These are phyloP conservation scores for Pseudomyrmex gracilis DNA, from an alignment of 1,140 invertebrate genomes.

Conservation along the genomic window DNA sequence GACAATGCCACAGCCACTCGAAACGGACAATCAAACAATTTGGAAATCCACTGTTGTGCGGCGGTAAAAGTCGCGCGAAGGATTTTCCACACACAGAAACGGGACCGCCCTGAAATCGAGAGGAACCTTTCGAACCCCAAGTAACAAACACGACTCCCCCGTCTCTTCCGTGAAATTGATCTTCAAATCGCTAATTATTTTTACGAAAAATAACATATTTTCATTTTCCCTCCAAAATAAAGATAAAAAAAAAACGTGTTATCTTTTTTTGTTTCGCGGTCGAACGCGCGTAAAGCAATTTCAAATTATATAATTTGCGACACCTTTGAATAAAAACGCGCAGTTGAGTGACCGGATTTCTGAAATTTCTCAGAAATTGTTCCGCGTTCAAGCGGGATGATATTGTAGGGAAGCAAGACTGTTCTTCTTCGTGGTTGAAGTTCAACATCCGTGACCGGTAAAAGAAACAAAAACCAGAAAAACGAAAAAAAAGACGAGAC, in stretches of 20 bases:
- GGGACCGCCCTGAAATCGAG: conserved; percentile 25
- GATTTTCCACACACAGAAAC: conserved; percentile 52
- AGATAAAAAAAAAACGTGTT: too few relatives aligned
- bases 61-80: conserved; percentile 65
- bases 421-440: conserved; percentile 31
- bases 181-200: conserved; percentile 15
- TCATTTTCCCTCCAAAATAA: background rate
- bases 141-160: conserved; percentile 9
- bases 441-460: conserved; percentile 1
- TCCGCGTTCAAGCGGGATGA: background rate
- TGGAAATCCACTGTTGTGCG: conserved; percentile 68
- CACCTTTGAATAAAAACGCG: too few relatives aligned
- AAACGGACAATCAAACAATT: conserved; percentile 79
- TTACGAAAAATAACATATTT: too few relatives aligned
- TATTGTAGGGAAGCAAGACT: background rate
- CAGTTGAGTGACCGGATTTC: too few relatives aligned
- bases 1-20: conserved; percentile 75
- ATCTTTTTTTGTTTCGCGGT: too few relatives aligned
- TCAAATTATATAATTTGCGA: too few relatives aligned
- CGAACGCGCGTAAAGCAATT: too few relatives aligned
- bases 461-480: background rate
- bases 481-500: background rate
- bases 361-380: background rate
- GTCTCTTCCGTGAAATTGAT: background rate
- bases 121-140: conserved; percentile 16